Evolutionary conservation across 2,888 invertebrate genomes (phyloP).

Genomic region (Ochropleura plecta): DNA sequence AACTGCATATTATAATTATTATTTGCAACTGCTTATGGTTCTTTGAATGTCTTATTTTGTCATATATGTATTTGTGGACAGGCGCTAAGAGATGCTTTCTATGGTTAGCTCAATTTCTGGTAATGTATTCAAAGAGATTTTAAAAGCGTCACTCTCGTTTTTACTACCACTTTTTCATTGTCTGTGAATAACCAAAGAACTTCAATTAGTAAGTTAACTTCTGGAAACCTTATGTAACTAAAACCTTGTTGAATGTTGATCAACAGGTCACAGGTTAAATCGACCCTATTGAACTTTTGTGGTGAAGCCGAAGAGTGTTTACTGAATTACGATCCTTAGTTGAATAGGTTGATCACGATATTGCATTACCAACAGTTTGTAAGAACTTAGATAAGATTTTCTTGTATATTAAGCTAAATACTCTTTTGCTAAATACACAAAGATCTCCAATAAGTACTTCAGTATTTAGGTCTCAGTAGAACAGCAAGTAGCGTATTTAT

Average conservation of each 20-base stretch:
- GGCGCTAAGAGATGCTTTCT: not conserved
- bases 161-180: not conserved
- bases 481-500: not conserved
- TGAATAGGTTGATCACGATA: slow-evolving; percentile 6
- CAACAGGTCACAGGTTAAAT: slow-evolving; percentile 31
- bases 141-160: not conserved
- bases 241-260: slow-evolving; percentile 27
- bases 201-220: not conserved
- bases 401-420: not conserved
- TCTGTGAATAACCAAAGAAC: not conserved
- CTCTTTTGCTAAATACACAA: not conserved
- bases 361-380: slow-evolving; percentile 2
- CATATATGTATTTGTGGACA: not conserved
- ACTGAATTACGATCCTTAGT: slow-evolving; percentile 7
- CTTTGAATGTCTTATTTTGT: not conserved
- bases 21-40: not conserved
- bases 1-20: not conserved
- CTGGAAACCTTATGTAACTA: slow-evolving; percentile 5
- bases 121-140: not conserved
- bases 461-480: not conserved
- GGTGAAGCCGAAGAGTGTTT: slow-evolving; percentile 27
- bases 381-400: not conserved
- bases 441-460: not conserved
- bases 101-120: not conserved
- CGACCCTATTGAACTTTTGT: slow-evolving; percentile 38